phyloP scores from a whole-genome alignment of 1,140 invertebrate genomes.

The Copidosoma floridanum region DNA sequence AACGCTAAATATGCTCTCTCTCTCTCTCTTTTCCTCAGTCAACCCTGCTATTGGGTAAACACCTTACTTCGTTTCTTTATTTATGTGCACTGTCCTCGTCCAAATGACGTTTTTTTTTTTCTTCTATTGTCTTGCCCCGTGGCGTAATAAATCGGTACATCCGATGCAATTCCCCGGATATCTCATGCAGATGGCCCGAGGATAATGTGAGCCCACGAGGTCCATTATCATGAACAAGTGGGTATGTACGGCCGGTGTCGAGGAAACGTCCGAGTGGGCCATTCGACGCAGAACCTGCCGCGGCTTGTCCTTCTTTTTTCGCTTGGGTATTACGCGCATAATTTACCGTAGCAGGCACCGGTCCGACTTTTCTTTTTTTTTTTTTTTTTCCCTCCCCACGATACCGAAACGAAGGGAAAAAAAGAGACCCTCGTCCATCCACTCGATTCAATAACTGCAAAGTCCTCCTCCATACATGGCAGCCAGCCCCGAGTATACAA shows the following conservation, averaged over 20 bases:
- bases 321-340: no score
- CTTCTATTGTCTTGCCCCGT: no score
- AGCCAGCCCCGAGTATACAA: no score
- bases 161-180: not conserved
- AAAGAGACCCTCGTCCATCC: no score
- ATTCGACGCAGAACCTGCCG: conserved; percentile 19
- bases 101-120: conserved; percentile 2
- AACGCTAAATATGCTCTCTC: conserved; percentile 55
- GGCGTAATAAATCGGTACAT: no score
- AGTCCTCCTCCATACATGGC: not conserved
- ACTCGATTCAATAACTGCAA: conserved; percentile 3
- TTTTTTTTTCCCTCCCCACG: no score
- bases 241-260: no score
- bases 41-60: conserved; percentile 51
- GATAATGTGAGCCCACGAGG: not conserved
- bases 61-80: conserved; percentile 18
- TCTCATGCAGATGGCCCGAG: not conserved
- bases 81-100: no score
- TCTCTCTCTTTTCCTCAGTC: conserved; percentile 44
- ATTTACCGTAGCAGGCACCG: no score
- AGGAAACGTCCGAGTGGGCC: conserved; percentile 1
- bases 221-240: conserved; percentile 5
- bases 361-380: no score
- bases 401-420: no score
- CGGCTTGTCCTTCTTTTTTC: conserved; percentile 3